Percentiles rank a stretch among this genome's conserved stretches.
These are phyloP conservation scores for Triplophysa rosa DNA, from an alignment of 2,113 vertebrate genomes.

Conservation along the genomic window DNA sequence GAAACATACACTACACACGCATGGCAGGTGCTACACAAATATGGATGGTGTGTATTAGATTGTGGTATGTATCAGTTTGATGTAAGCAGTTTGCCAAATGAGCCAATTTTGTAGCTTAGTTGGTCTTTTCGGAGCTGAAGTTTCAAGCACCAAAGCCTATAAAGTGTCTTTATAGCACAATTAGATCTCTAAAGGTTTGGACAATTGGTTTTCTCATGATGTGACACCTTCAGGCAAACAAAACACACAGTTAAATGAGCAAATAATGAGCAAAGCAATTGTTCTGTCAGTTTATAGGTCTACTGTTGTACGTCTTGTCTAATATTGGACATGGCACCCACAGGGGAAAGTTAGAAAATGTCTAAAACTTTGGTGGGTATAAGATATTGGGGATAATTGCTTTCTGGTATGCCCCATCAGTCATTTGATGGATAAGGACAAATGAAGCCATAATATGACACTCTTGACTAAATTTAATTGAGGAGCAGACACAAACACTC, in stretches of 20 bases:
- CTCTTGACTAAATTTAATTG: slow-evolving; percentile 44
- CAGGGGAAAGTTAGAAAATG: background rate
- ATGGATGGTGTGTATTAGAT: no score
- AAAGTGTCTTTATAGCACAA: no score
- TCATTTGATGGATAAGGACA: slow-evolving; percentile 30
- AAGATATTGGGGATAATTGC: slow-evolving; percentile 29
- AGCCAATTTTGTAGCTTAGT: no score
- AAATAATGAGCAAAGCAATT: background rate
- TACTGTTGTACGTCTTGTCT: background rate
- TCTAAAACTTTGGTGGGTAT: slow-evolving; percentile 8
- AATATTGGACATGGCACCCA: slow-evolving; percentile 1
- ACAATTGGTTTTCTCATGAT: no score
- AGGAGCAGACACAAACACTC: slow-evolving; percentile 32
- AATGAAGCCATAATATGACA: slow-evolving; percentile 30
- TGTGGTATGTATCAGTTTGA: no score
- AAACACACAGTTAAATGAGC: background rate
- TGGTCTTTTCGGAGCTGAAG: no score
- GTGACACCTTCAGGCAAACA: background rate
- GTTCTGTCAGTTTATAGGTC: background rate
- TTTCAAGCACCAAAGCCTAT: no score
- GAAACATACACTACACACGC: no score
- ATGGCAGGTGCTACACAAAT: no score
- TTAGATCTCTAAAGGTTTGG: no score
- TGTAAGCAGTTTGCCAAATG: no score
- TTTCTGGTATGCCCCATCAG: slow-evolving; percentile 31